Evolutionary conservation across 2,888 invertebrate genomes (phyloP).

Genomic region (Halictus quadricinctus): DNA sequence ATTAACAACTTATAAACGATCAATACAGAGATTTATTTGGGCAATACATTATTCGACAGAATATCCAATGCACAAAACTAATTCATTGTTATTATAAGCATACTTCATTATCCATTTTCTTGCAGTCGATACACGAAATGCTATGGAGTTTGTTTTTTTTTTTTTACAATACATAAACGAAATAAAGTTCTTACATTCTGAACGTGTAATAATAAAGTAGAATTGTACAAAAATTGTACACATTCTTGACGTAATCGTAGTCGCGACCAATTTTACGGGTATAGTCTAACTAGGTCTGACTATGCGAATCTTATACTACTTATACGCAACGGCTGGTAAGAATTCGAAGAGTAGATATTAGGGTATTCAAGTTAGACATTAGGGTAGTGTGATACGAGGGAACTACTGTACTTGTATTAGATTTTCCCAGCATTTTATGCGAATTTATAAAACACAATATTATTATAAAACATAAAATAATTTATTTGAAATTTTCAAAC

Average conservation of each 20-base stretch:
- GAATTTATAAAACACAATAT: neutral
- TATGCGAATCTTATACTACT: conserved; percentile 10
- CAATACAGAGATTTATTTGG: no score
- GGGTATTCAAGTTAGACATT: neutral
- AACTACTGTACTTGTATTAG: neutral
- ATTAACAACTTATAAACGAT: no score
- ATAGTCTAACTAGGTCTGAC: neutral
- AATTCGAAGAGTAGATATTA: neutral
- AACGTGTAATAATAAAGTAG: neutral
- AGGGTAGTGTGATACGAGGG: neutral
- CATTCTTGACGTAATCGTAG: neutral
- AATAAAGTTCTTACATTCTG: neutral
- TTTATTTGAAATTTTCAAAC: neutral
- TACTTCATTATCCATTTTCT: neutral
- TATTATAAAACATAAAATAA: neutral
- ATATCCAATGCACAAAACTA: neutral
- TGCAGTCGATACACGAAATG: neutral
- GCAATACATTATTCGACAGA: no score
- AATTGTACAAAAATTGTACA: neutral
- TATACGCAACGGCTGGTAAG: neutral
- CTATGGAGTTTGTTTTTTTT: no score
- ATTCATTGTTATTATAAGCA: neutral
- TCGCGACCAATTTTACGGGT: neutral
- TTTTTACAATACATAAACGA: no score
- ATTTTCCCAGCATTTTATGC: no score